Evolutionary conservation across 1,140 invertebrate species (phyloP).

Genomic region (Drosophila sulfurigaster): DNA sequence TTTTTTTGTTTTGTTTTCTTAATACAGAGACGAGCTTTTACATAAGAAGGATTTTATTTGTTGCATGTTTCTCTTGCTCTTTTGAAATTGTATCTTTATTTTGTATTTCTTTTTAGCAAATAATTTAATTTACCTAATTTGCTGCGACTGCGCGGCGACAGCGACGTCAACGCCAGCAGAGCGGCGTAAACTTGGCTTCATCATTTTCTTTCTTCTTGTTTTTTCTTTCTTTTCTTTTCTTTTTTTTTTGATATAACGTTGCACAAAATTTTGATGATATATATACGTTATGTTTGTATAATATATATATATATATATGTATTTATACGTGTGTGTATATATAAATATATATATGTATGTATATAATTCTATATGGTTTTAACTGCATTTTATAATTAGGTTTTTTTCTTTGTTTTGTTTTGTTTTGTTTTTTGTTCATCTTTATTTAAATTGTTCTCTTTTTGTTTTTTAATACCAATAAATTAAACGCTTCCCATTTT

Average conservation of each 20-base stretch:
- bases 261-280: conserved; percentile 75
- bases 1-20: conserved; percentile 4
- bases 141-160: conserved; percentile 28
- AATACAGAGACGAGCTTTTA: conserved; percentile 46
- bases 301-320: conserved; percentile 46
- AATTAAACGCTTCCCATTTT: conserved; percentile 32
- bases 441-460: conserved; percentile 29
- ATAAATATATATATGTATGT: conserved; percentile 37
- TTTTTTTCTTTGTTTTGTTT: conserved; percentile 37
- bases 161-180: conserved; percentile 34
- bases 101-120: conserved; percentile 54
- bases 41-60: conserved; percentile 16
- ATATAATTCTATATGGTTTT: conserved; percentile 57
- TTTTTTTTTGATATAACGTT: conserved; percentile 76
- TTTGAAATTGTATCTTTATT: neutral
- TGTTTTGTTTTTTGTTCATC: conserved; percentile 10
- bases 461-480: conserved; percentile 52
- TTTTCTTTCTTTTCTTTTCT: too few relatives aligned
- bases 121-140: conserved; percentile 59
- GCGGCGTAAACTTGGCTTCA: conserved; percentile 17
- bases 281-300: conserved; percentile 47
- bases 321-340: conserved; percentile 46
- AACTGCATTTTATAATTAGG: conserved; percentile 64
- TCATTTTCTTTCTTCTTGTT: conserved; percentile 8
- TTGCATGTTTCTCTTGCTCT: conserved; percentile 1